Conservation (phyloP, 2,888 invertebrate species). For the Amblyjoppa proteus region DNA sequence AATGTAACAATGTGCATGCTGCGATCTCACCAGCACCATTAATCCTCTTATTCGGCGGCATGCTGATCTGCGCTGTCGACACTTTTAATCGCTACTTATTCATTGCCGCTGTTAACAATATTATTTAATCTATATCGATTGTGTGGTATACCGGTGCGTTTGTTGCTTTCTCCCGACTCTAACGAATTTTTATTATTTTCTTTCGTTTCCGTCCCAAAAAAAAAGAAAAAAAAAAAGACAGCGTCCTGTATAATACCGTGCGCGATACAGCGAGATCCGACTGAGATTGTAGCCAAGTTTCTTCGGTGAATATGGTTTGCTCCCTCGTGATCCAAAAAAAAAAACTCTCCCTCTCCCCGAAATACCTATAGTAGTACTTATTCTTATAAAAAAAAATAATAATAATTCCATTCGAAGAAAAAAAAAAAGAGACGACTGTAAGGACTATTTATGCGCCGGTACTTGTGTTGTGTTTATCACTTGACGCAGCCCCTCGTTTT, state of each 20-base stretch:
- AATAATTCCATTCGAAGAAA: conserved; percentile 22
- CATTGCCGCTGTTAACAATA: neutral
- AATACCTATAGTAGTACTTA: conserved; percentile 54
- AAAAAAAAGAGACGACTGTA: conserved; percentile 55
- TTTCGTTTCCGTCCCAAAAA: conserved; percentile 55
- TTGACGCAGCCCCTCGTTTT: conserved; percentile 72
- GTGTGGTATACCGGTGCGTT: conserved; percentile 28
- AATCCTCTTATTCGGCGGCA: conserved; percentile 15
- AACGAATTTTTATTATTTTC: neutral
- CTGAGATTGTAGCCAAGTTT: neutral
- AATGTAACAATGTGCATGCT: conserved; percentile 10
- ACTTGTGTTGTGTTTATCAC: conserved; percentile 63
- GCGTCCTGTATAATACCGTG: neutral
- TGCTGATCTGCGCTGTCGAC: conserved; percentile 11
- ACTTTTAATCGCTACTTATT: conserved; percentile 19
- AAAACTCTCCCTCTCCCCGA: conserved; percentile 16
- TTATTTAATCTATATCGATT: conserved; percentile 9
- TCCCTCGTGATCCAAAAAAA: conserved; percentile 12
- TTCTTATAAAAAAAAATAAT: conserved; percentile 32
- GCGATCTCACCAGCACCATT: conserved; percentile 11
- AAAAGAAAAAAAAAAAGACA: neutral
- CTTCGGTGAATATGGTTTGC: conserved; percentile 13
- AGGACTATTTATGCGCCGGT: conserved; percentile 52
- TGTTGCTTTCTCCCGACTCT: conserved; percentile 47
- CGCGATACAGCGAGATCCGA: neutral